Base-by-base conservation (phyloP, 1,140 invertebrate genomes). In the Sinella curviseta region DNA sequence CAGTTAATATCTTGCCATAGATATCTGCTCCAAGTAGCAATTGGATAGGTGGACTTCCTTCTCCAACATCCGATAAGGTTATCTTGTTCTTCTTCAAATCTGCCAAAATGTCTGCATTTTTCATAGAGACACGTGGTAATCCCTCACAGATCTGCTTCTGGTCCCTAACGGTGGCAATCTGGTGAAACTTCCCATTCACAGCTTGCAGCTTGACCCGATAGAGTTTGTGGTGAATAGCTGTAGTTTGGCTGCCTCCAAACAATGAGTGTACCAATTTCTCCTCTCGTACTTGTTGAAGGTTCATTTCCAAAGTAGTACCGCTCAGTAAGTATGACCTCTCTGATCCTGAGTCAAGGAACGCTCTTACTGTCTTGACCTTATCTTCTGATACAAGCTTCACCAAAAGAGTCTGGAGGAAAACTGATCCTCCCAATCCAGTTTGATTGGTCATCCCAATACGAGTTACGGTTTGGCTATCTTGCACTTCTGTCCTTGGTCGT, bases 51-150 rank as follows among this genome's bases (percentile, higher is more conserved):
- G 3, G 17, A 31, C 1, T 26, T 1, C 35, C 24, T n/a, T 2
- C 2, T 2, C 54, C 34, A 2, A 39, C 20, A 54, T 85, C 84
- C 1, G 77, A 78, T 0, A 85, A 35, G 26, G 67, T 0, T 83
- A 16, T 80, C 76, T 16, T 67, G 57, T 3, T 78, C 12, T 36
- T 74, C 16, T 1, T 73, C 81, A 20, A 48, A 74, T 0, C n/a
- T 30, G n/a, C 73, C 26, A 70, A 67, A 78, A 4, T 24, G 12
- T 24, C 17, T 39, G 33, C 67, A 48, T 8, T 48, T 48, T n/a
- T n/a, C n/a, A n/a, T 48, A 48, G 8, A 8, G 20, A 48, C 20
- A 12, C 39, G 8, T 48, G 8, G 8, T 48, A 48, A 12, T 48
- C 20, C 39, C 8, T 8, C 8, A 48, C 39, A 48, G 20, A 48